Base-by-base conservation (phyloP, 2,797 vertebrate species). In the Sarcophilus harrisii region DNA sequence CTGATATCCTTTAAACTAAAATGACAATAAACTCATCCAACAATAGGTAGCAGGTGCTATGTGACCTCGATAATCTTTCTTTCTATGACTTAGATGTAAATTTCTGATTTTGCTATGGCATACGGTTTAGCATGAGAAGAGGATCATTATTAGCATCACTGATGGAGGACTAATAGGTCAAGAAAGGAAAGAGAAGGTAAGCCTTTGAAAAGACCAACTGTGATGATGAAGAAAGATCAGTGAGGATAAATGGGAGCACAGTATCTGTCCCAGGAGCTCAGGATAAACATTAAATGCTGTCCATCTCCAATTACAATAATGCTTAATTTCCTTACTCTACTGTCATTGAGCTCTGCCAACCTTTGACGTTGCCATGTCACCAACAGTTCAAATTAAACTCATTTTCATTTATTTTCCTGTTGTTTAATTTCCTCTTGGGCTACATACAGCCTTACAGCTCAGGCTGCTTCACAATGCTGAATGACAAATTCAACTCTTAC, bases 1-100 rank as follows among this genome's bases (percentile, higher is more conserved):
- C n/a, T 73, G 66, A 38, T 18, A 95, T 91, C 49, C 16, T 92
- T 96, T 94, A 92, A 57, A 57, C 38, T 27, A 57, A 89, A 9
- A 93, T 24, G 29, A 13, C 89, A 89, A 12, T 28, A 8, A 62
- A 45, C 91, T 28, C n/a, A 32, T 57, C 58, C 93, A 95, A 95
- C 24, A 52, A 57, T 45, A 54, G 54, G 18, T 90, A 30, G 9
- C 32, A 10, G 62, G 8, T 92, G 32, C 92, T 57, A 57, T 13
- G 13, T 18, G 55, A 87, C 32, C 55, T 45, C 18, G 21, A 10
- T 1, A 29, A 87, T 93, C 90, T 91, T 57, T 57, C 93, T 81
- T 73, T 66, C 24, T 32, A 4, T 57, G 62, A 10, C 30, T 52
- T n/a, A 0, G 92, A 81, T 32, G 0, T 30, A 52, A 54, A 92